Base-by-base conservation (phyloP, 2,888 invertebrate species). In the Lasioglossum zephyrum region DNA sequence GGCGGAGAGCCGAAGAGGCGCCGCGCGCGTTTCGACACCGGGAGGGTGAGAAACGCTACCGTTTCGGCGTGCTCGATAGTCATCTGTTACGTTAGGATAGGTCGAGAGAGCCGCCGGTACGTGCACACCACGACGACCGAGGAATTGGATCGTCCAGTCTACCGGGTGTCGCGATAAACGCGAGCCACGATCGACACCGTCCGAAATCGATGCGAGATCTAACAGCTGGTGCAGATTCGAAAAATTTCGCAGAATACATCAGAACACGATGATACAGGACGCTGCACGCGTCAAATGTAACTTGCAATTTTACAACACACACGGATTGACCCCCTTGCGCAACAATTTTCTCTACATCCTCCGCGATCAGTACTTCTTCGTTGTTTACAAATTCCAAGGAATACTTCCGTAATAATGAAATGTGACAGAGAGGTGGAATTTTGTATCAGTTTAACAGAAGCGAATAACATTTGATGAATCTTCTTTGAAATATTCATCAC, bases 41-140 rank as follows among this genome's bases (percentile, higher is more conserved):
- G 84, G 70, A 83, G 88, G 88, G 87, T 86, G 87, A 88, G 87
- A 84, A 83, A 76, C 86, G 77, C 80, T 77, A 84, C 79, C 86
- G 91, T 92, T 92, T 92, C 92, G 89, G 87, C 88, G 89, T 90
- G 90, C 88, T 92, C 92, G 93, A 94, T 94, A 94, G 93, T 93
- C 92, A 93, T 94, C 94, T 91, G 92, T 92, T 93, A 93, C 91
- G 92, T 94, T 94, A 93, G 92, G 94, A 94, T 94, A 94, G 94
- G 94, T 94, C 94, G 90, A 85, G 66, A 31, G 66, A 18, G 88
- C 85, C 87, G 89, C 81, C 87, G 90, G 89, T 90, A 90, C 83
- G 86, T 87, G 89, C 87, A 88, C 90, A 77, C 77, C 69, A 91
- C 91, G 90, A 91, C 90, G 86, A 88, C 87, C 90, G 90, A 90